These are phyloP conservation scores for Daubentonia madagascariensis DNA, from an alignment of 2,113 vertebrate genomes.

Conservation along the genomic window DNA sequence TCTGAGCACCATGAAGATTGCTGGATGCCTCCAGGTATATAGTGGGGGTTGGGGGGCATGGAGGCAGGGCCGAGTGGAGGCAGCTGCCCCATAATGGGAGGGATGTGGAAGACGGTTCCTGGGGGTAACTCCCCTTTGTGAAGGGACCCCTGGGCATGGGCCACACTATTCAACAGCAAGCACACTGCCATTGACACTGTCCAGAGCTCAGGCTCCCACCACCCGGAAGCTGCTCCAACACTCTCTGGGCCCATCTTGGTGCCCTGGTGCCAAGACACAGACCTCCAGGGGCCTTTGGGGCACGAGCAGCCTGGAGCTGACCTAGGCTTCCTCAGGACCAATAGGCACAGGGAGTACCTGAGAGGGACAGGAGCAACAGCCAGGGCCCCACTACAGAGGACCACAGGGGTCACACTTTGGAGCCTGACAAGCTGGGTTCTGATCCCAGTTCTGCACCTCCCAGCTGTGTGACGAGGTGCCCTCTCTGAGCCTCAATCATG, in stretches of 20 bases:
- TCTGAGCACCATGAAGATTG: not conserved
- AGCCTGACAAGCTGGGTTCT: not conserved
- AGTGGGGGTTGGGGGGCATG: not conserved
- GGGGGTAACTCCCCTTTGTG: not conserved
- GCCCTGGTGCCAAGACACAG: not conserved
- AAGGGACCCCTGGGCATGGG: not conserved
- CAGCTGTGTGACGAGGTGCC: not conserved
- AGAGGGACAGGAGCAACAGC: not conserved
- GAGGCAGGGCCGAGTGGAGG: not conserved
- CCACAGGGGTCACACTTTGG: not conserved
- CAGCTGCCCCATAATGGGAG: not conserved
- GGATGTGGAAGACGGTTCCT: accelerated
- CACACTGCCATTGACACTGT: not conserved
- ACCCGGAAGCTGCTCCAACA: not conserved
- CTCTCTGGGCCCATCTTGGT: not conserved
- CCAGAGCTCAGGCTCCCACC: not conserved
- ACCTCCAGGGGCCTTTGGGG: not conserved
- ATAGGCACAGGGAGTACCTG: not conserved
- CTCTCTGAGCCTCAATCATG: not conserved
- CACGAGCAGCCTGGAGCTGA: not conserved
- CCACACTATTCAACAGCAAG: not conserved
- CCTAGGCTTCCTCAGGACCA: not conserved
- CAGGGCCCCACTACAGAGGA: not conserved
- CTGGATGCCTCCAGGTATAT: not conserved
- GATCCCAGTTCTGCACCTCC: not conserved